Conservation (phyloP, 1,140 invertebrate species). For the Acromyrmex echinatior region DNA sequence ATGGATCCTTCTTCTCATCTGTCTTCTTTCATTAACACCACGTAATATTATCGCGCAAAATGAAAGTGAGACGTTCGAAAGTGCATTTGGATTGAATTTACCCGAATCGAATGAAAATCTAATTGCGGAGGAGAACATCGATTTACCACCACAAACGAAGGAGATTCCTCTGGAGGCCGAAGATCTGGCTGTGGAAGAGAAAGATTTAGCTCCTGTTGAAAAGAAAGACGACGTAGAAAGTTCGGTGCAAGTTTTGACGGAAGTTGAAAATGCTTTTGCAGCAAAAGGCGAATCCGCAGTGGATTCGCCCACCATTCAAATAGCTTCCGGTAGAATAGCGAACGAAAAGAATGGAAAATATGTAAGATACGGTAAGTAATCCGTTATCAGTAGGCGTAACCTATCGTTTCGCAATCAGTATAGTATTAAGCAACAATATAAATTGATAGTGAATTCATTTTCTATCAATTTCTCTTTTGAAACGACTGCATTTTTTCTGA, state of each 20-base stretch:
- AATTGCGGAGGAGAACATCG: not conserved
- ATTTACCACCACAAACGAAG: not conserved
- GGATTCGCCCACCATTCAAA: slow-evolving; percentile 36
- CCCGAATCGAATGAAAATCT: not conserved
- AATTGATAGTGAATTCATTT: not conserved
- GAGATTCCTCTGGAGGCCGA: slow-evolving; percentile 40
- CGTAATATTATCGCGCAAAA: slow-evolving; percentile 19
- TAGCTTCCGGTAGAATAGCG: slow-evolving; percentile 44
- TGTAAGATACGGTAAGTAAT: slow-evolving; percentile 84
- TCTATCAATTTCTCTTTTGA: not conserved
- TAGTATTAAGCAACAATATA: not conserved
- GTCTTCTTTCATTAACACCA: not conserved
- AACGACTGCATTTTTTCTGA: not conserved
- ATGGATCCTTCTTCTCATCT: slow-evolving; percentile 23
- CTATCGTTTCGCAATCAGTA: slow-evolving; percentile 49
- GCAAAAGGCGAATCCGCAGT: not conserved
- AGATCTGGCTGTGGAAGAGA: slow-evolving; percentile 56
- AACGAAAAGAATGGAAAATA: slow-evolving; percentile 77
- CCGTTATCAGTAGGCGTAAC: slow-evolving; percentile 83
- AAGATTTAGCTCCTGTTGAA: not conserved
- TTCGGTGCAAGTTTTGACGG: not conserved
- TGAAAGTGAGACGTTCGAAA: slow-evolving; percentile 70
- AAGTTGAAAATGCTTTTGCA: not conserved
- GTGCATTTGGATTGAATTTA: slow-evolving; percentile 67
- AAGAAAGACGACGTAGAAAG: slow-evolving; percentile 3